Percentiles rank a stretch among this genome's conserved stretches.
These are phyloP conservation scores for Procambarus clarkii DNA, from an alignment of 1,140 invertebrate species.

Conservation along the genomic window DNA sequence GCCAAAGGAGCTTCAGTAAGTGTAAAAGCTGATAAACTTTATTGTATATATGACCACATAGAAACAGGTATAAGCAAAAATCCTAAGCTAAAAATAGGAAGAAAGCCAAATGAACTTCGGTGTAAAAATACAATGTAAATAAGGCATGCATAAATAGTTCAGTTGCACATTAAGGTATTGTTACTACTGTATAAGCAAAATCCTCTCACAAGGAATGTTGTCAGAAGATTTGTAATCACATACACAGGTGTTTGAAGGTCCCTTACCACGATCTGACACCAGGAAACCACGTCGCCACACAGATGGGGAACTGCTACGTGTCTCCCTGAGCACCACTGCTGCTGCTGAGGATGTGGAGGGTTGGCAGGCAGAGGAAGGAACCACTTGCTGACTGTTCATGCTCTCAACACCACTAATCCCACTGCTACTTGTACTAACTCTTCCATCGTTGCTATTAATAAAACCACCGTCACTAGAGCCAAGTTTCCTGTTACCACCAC, in stretches of 20 bases:
- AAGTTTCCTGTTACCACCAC: not conserved
- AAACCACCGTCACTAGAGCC: slow-evolving; percentile 15
- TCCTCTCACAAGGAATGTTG: not conserved
- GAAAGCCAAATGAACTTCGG: no score
- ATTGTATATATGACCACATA: no score
- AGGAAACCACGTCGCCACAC: slow-evolving; percentile 59
- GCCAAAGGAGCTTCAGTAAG: no score
- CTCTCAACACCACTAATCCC: slow-evolving; percentile 19
- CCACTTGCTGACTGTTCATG: not conserved
- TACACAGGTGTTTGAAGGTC: slow-evolving; percentile 3
- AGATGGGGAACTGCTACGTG: slow-evolving; percentile 62
- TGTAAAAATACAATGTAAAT: not conserved
- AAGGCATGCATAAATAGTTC: not conserved
- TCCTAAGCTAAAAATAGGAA: no score
- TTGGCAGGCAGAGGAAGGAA: slow-evolving; percentile 2
- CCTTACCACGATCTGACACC: slow-evolving; percentile 56
- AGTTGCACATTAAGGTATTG: not conserved
- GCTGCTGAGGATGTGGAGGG: not conserved
- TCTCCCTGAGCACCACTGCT: slow-evolving; percentile 52
- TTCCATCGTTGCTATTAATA: slow-evolving; percentile 15
- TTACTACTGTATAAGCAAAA: not conserved
- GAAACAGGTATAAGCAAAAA: no score
- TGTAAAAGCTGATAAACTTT: no score
- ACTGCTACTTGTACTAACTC: slow-evolving; percentile 20
- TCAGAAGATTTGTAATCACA: not conserved